These are phyloP conservation scores for Acanthoscelides obtectus DNA, from an alignment of 2,888 invertebrate genomes.

Conservation along the genomic window DNA sequence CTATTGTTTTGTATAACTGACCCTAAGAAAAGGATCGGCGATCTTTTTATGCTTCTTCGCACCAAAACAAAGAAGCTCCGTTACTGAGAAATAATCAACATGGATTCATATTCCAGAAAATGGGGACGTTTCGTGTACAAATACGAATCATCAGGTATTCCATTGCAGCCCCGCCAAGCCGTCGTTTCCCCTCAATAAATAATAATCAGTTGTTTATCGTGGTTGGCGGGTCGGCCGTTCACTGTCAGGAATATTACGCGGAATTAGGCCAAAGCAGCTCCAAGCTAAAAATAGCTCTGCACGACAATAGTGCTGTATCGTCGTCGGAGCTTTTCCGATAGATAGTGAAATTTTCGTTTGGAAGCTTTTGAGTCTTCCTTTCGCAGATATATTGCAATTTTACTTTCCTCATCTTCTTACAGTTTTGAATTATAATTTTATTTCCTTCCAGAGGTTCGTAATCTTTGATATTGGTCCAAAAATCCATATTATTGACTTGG, in stretches of 20 bases:
- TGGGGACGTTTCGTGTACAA: background rate
- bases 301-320: conserved; percentile 7
- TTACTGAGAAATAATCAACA: background rate
- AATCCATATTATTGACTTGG: no score
- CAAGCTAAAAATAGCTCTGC: conserved; percentile 18
- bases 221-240: conserved; percentile 4
- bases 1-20: no score
- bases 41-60: no score
- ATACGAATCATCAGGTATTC: background rate
- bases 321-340: background rate
- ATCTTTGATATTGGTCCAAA: no score
- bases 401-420: no score
- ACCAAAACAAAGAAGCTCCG: no score
- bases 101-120: background rate
- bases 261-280: conserved; percentile 18
- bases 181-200: background rate
- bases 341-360: no score
- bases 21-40: no score
- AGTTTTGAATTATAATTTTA: no score
- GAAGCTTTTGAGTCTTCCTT: no score
- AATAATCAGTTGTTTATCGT: background rate
- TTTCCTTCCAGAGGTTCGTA: no score
- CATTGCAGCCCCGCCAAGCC: background rate
- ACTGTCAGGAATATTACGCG: conserved; percentile 20
- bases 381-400: no score